Base-by-base conservation (phyloP, 1,140 invertebrate species). In the Drosophila melanica region DNA sequence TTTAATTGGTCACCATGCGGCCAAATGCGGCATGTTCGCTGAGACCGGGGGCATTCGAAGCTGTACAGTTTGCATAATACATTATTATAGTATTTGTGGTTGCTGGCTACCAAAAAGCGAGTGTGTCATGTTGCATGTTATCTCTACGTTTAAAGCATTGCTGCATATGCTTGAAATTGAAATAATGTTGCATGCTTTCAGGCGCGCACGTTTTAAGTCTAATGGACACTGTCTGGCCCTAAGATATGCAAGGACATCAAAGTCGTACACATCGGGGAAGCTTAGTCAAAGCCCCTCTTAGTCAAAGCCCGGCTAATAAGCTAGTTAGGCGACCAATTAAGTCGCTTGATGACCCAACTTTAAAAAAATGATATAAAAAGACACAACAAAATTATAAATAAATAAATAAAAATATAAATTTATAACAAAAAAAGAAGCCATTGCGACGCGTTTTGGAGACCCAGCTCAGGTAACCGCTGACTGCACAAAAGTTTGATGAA, bases 261-360 rank as follows among this genome's bases (percentile, higher is more conserved):
- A 1, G 27, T 27, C 6, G 6, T 27, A 7, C 27, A 27, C 5
- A 27, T 6, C 27, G 6, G 27, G 5, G 4, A 0, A 27, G 27
- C 27, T 27, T 27, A 7, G 7, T 27, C 6, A 27, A 27, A 27
- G 27, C 5, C 27, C 27, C 53, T n/a, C 44, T 4, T 2, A 12
- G 59, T n/a, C n/a, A n/a, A n/a, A n/a, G n/a, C n/a, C n/a, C 23
- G 45, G 57, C 51, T 86, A 86, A 84, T 84, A 68, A 81, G 77
- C 50, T 65, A 27, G 33, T 80, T 85, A 84, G 85, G 72, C 81
- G 81, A 51, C 73, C 81, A 84, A 84, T 84, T 81, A 86, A 84
- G 70, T 63, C 50, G 65, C 53, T 72, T 77, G 74, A 81, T 74
- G 78, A 41, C 68, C 60, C 63, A 74, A 65, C 65, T 48, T 30